phyloP scores from a whole-genome alignment of 2,113 vertebrate species.

The Myanophis thanlyinensis region DNA sequence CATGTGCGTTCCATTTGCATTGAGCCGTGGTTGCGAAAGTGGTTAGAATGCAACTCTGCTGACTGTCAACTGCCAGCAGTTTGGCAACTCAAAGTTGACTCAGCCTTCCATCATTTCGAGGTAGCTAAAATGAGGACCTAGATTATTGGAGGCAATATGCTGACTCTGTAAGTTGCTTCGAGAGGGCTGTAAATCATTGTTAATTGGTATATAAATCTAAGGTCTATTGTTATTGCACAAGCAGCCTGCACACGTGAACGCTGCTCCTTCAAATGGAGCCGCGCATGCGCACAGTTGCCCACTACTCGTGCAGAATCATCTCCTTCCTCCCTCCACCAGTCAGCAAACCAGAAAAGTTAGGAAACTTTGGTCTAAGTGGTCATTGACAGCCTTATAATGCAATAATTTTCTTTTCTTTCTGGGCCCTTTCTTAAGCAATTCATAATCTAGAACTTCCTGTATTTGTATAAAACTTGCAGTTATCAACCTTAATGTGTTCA shows the following conservation, averaged over 20 bases:
- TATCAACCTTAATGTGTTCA: neutral
- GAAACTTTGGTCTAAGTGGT: neutral
- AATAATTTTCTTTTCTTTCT: neutral
- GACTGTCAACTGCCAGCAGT: no score
- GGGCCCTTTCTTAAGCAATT: neutral
- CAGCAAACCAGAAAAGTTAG: neutral
- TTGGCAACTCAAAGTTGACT: no score
- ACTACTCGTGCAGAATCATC: neutral
- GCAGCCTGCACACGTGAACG: fast-evolving
- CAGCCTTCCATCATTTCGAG: no score
- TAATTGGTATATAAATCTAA: no score
- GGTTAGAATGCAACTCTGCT: no score
- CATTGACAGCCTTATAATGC: neutral
- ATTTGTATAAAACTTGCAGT: neutral
- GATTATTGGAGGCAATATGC: no score
- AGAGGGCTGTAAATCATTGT: no score
- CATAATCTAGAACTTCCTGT: neutral
- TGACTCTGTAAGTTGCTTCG: no score
- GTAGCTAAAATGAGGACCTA: no score
- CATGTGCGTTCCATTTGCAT: no score
- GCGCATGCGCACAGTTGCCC: neutral
- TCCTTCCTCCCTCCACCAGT: fast-evolving
- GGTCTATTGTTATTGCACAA: neutral
- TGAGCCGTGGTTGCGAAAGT: no score
- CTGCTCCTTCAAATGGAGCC: neutral